These are phyloP conservation scores for Phengaris alcon DNA, from an alignment of 2,888 invertebrate species.

Conservation along the genomic window DNA sequence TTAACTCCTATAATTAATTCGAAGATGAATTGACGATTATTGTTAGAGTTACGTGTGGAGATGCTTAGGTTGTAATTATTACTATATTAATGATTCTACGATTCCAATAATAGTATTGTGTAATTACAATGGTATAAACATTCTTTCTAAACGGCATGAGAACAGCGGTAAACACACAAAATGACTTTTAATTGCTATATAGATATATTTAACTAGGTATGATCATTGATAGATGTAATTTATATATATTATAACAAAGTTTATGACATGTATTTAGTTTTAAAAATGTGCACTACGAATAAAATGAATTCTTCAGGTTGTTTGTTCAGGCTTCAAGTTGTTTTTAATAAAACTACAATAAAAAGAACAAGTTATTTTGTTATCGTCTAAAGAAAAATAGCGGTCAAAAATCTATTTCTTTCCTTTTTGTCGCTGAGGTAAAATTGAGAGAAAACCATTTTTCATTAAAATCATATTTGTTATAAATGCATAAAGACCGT, in stretches of 20 bases:
- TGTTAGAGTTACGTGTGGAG: constrained; percentile 58
- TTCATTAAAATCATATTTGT: constrained; percentile 39
- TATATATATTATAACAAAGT: no score
- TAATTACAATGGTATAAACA: constrained; percentile 32
- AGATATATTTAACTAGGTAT: not conserved
- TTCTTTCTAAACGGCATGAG: constrained; percentile 13
- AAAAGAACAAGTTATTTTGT: no score
- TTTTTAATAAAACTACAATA: no score
- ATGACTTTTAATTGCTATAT: constrained; percentile 2
- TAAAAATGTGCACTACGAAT: no score
- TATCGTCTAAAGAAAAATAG: no score
- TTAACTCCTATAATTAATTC: constrained; percentile 74
- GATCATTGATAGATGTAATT: not conserved
- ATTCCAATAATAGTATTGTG: constrained; percentile 40
- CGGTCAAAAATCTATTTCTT: not conserved
- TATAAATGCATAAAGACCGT: constrained; percentile 51
- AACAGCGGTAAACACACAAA: not conserved
- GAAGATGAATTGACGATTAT: constrained; percentile 75
- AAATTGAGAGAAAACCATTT: not conserved
- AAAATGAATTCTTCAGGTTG: no score
- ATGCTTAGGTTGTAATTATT: constrained; percentile 72
- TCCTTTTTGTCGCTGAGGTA: not conserved
- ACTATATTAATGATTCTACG: constrained; percentile 64
- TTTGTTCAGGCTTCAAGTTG: no score
- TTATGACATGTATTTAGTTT: no score